These are phyloP conservation scores for Cichlasoma orientale DNA, from an alignment of 2,797 vertebrate species.

Conservation along the genomic window DNA sequence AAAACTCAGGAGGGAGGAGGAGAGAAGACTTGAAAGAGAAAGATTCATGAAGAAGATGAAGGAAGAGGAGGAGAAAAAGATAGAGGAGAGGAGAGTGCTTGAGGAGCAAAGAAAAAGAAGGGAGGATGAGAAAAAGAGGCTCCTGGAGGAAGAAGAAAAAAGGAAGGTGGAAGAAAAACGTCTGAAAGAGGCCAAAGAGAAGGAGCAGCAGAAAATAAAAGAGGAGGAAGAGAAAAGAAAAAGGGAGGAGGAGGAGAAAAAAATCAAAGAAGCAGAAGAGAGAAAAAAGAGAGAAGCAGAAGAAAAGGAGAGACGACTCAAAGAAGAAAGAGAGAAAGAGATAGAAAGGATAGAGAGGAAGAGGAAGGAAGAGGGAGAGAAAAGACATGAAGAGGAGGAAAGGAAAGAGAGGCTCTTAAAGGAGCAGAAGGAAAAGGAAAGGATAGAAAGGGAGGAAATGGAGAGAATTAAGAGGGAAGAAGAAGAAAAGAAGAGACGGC, in stretches of 20 bases:
- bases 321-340: neutral
- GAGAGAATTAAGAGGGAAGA: slow-evolving; percentile 8
- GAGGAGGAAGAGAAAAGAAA: slow-evolving; percentile 16
- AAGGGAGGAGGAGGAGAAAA: neutral
- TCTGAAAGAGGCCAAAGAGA: slow-evolving; percentile 29
- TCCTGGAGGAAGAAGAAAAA: slow-evolving; percentile 39
- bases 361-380: slow-evolving; percentile 5
- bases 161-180: slow-evolving; percentile 32
- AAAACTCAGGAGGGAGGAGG: slow-evolving; percentile 51
- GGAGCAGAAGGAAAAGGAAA: slow-evolving; percentile 18
- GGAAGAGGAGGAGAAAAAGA: slow-evolving; percentile 48
- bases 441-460: neutral
- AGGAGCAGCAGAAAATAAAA: slow-evolving; percentile 17
- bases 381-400: slow-evolving; percentile 10
- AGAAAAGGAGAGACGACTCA: slow-evolving; percentile 2
- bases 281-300: slow-evolving; percentile 2
- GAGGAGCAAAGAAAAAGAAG: slow-evolving; percentile 43
- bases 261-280: neutral
- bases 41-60: slow-evolving; percentile 46
- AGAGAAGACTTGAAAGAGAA: slow-evolving; percentile 52
- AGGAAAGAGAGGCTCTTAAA: slow-evolving; percentile 13
- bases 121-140: slow-evolving; percentile 53
- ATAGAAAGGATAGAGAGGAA: neutral
- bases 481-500: neutral
- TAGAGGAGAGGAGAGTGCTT: slow-evolving; percentile 28